Conservation (phyloP, 2,888 invertebrate species). For the Andricus quercusramuli region DNA sequence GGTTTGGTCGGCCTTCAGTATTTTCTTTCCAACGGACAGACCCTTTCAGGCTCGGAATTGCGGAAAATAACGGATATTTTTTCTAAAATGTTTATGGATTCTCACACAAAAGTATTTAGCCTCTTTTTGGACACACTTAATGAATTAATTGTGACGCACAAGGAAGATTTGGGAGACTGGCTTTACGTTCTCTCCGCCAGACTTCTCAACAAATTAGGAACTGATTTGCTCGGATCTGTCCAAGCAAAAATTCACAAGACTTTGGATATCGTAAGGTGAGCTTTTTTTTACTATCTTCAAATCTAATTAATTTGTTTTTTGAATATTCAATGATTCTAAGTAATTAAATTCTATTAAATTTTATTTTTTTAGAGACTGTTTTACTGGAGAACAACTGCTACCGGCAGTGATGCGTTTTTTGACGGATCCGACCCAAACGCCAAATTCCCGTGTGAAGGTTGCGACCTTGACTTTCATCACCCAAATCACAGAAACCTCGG, state of each 20-base stretch:
- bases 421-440: constrained; percentile 95
- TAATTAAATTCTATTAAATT: not conserved
- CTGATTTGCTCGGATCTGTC: constrained; percentile 94
- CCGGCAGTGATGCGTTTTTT: constrained; percentile 86
- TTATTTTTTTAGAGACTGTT: constrained; percentile 79
- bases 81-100: constrained; percentile 98
- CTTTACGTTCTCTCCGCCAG: constrained; percentile 93
- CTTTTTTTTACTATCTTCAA: constrained; percentile 42
- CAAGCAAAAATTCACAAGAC: constrained; percentile 94
- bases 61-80: constrained; percentile 95
- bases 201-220: constrained; percentile 92
- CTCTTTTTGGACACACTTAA: constrained; percentile 95
- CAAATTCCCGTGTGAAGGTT: constrained; percentile 89
- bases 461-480: constrained; percentile 86
- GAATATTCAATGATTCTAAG: not conserved
- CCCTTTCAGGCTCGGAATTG: constrained; percentile 85
- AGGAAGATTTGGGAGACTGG: constrained; percentile 94
- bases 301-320: not conserved
- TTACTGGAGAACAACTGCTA: constrained; percentile 82
- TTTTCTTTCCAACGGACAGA: constrained; percentile 86
- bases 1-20: constrained; percentile 90
- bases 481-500: constrained; percentile 84
- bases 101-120: constrained; percentile 95
- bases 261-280: constrained; percentile 87
- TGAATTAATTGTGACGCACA: constrained; percentile 92